These are phyloP conservation scores for Oscheius sp. DNA, from an alignment of 2,888 invertebrate genomes.

Conservation along the genomic window DNA sequence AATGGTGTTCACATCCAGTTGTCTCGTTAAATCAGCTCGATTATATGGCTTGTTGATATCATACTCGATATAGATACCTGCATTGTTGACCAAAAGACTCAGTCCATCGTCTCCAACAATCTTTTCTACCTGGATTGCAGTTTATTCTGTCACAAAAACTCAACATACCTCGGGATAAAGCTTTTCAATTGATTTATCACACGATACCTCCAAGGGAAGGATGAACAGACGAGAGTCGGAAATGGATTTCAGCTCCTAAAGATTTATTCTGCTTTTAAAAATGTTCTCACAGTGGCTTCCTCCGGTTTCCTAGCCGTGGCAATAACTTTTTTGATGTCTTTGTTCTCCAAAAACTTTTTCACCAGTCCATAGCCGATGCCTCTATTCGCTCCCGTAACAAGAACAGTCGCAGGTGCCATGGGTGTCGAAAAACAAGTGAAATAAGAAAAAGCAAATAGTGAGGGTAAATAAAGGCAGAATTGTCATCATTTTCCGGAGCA, in stretches of 20 bases:
- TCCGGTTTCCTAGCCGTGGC: slow-evolving; percentile 17
- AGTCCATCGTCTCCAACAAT: slow-evolving; percentile 43
- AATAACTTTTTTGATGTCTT: slow-evolving; percentile 23
- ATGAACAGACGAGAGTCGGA: slow-evolving; percentile 5
- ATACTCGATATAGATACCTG: slow-evolving; percentile 23
- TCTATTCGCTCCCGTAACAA: slow-evolving; percentile 28
- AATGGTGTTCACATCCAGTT: slow-evolving; percentile 79
- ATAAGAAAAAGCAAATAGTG: not conserved
- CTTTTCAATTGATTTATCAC: slow-evolving; percentile 3
- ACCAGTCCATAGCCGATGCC: slow-evolving; percentile 30
- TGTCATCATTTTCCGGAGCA: too few species aligned
- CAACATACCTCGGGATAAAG: slow-evolving; percentile 22
- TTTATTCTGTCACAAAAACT: not conserved
- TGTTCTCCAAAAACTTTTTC: slow-evolving; percentile 8
- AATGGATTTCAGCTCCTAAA: slow-evolving; percentile 12
- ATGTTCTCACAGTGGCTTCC: slow-evolving; percentile 6
- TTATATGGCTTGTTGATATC: slow-evolving; percentile 70
- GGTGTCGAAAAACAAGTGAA: not conserved
- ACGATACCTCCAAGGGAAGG: slow-evolving; percentile 14
- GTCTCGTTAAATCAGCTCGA: slow-evolving; percentile 76
- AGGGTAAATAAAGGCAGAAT: not conserved
- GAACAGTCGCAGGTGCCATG: slow-evolving; percentile 16
- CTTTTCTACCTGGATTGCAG: slow-evolving; percentile 27
- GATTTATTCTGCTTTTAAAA: not conserved
- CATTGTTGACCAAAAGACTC: slow-evolving; percentile 34